Evolutionary conservation across 2,113 vertebrate species (phyloP).

Genomic region (Urocitellus parryii): DNA sequence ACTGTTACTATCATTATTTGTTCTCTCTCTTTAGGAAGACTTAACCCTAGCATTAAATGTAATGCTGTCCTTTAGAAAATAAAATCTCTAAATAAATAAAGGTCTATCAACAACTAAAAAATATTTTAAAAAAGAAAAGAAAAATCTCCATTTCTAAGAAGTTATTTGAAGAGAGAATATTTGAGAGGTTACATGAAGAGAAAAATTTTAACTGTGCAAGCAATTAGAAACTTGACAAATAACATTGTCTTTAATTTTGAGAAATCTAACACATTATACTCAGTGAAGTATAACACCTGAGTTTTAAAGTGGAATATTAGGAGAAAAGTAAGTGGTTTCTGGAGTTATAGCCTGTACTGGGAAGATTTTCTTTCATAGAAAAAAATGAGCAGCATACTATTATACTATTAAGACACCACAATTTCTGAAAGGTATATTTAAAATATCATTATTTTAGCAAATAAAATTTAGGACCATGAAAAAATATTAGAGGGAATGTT

Average conservation of each 20-base stretch:
- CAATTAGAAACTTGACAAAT: slow-evolving; percentile 40
- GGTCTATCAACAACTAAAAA: too few species aligned
- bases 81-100: background rate
- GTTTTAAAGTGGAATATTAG: slow-evolving; percentile 27
- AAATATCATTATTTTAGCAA: background rate
- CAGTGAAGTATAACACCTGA: slow-evolving; percentile 19
- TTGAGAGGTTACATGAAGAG: slow-evolving; percentile 5
- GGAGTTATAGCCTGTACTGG: background rate
- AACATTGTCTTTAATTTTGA: slow-evolving; percentile 32
- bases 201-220: background rate
- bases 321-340: slow-evolving; percentile 16
- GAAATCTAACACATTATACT: slow-evolving; percentile 13
- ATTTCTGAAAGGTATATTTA: slow-evolving; percentile 54
- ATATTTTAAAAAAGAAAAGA: too few species aligned
- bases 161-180: slow-evolving; percentile 31
- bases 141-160: slow-evolving; percentile 21
- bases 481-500: background rate
- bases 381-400: slow-evolving; percentile 36
- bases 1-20: background rate
- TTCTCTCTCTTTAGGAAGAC: slow-evolving; percentile 23
- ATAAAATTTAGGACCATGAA: slow-evolving; percentile 26
- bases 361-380: background rate
- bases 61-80: background rate
- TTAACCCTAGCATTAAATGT: slow-evolving; percentile 8
- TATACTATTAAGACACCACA: slow-evolving; percentile 10